Evolutionary conservation across 2,797 vertebrate genomes (phyloP), one percentile per base, ranked within the genome.

Genomic region (Chelon labrosus): DNA sequence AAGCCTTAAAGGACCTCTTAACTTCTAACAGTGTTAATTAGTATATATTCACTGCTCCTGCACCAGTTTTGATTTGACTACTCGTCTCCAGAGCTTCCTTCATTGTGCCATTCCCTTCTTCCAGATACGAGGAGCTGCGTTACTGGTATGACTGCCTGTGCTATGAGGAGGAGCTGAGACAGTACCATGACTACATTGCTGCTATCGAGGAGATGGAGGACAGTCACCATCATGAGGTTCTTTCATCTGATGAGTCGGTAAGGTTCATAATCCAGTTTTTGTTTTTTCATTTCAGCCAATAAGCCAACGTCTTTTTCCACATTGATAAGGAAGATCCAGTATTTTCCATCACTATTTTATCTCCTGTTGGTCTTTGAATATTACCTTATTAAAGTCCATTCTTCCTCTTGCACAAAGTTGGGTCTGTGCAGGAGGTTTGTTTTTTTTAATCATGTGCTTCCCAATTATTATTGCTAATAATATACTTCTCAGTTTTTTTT

Each of bases 71-170:
- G 1, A 54, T 65, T 62, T 49, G 1, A 54, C 14, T 2, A 5
- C 6, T 3, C 6, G 5, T 51, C 4, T 19, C 54, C 4, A 42
- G 3, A 54, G 37, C 27, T 27, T 3, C 8, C 72, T 42, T 38
- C 27, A 41, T 31, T 41, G 3, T 47, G 7, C 17, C 8, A n/a
- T 27, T 14, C 22, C 8, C 3, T 75, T 13, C 11, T 9, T 74
- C 1, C 66, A 95, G 95, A 72, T 95, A 93, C 10, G 94, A 96
- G 75, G 95, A 95, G 41, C 83, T 95, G 80, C 91, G 94, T 19
- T 95, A 94, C 81, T 95, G 94, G 95, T 95, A 94, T 10, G 93
- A 95, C 77, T 94, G 91, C 54, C 79, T 95, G 63, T 94, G 92
- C 79, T 94, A 94, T 13, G 92, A 95, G 59, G 95, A 95, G 70